A percentile compares a stretch with the other conserved stretches of the same genome.
Evolutionary conservation across 2,113 vertebrate genomes (phyloP).

Genomic region (Scalopus aquaticus): DNA sequence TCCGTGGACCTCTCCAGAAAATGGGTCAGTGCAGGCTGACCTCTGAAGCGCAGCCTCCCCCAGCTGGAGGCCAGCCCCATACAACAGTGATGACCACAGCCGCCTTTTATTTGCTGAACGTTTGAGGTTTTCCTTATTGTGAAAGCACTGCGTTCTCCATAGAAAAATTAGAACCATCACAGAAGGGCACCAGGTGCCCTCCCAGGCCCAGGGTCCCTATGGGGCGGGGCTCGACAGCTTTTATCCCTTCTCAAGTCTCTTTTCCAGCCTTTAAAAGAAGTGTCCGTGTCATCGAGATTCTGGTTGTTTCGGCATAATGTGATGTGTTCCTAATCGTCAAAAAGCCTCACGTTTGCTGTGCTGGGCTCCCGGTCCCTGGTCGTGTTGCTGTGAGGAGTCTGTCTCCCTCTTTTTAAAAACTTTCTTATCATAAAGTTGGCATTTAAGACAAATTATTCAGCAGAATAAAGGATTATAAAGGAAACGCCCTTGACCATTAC

Average conservation of each 20-base stretch:
- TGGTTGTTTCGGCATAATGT: background rate
- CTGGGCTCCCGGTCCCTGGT: background rate
- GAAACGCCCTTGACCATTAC: background rate
- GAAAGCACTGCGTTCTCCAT: background rate
- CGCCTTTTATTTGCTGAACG: background rate
- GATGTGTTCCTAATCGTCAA: background rate
- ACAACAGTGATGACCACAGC: background rate
- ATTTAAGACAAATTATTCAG: background rate
- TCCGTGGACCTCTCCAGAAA: background rate
- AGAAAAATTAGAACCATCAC: background rate
- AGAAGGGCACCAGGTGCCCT: accelerated
- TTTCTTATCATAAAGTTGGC: background rate
- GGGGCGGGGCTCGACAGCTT: no score
- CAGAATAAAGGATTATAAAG: background rate
- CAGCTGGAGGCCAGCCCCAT: accelerated
- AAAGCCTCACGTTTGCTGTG: background rate
- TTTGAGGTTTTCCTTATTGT: background rate
- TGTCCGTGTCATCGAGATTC: background rate
- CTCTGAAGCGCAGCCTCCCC: background rate
- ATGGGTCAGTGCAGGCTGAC: background rate
- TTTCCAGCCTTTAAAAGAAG: background rate
- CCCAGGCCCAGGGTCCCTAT: background rate
- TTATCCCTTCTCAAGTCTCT: background rate
- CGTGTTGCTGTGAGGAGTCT: background rate
- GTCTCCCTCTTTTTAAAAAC: background rate